Evolutionary conservation across 2,888 invertebrate genomes (phyloP).

Genomic region (Heteromurus nitidus): DNA sequence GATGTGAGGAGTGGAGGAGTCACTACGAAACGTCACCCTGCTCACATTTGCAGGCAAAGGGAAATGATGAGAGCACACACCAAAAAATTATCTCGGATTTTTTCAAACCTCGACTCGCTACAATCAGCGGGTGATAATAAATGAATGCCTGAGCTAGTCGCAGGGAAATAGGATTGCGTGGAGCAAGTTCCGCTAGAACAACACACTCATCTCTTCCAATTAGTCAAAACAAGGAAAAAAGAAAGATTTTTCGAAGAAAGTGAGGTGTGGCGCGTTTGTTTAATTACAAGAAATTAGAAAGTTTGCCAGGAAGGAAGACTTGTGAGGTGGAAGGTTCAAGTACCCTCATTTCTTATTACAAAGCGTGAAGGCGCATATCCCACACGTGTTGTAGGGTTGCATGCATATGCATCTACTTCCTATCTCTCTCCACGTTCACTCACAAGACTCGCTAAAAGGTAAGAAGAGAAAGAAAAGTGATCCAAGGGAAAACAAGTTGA

Average conservation of each 20-base stretch:
- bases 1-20: background rate
- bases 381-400: background rate
- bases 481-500: constrained; percentile 43
- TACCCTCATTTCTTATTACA: background rate
- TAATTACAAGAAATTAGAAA: background rate
- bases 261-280: too few relatives aligned
- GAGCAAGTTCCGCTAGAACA: too few relatives aligned
- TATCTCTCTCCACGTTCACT: background rate
- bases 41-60: background rate
- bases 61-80: too few relatives aligned
- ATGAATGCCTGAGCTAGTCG: background rate
- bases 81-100: too few relatives aligned
- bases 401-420: background rate
- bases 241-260: too few relatives aligned
- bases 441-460: background rate
- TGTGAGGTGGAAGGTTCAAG: background rate
- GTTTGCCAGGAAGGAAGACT: background rate
- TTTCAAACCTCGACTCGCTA: too few relatives aligned
- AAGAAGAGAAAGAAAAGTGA: constrained; percentile 36
- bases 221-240: too few relatives aligned
- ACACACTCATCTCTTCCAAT: too few relatives aligned
- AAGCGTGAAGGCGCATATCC: background rate
- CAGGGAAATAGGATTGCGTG: too few relatives aligned
- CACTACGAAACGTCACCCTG: background rate
- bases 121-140: background rate